Evolutionary conservation across 2,888 invertebrate genomes (phyloP).

Genomic region (Ophion costatus): DNA sequence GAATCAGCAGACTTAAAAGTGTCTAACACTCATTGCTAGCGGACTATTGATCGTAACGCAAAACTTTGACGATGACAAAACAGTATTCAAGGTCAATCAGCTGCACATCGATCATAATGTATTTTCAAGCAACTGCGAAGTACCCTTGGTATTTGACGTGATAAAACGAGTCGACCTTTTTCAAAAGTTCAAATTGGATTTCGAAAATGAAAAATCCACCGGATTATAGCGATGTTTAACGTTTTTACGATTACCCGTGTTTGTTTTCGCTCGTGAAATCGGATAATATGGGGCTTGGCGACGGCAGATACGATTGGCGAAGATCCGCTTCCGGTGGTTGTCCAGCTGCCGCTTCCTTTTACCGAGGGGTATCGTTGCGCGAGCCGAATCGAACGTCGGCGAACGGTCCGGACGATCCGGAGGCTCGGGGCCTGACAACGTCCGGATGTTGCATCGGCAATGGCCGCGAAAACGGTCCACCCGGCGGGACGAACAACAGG

Average conservation of each 20-base stretch:
- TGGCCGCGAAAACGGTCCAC: slow-evolving; percentile 62
- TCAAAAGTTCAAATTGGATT: no score
- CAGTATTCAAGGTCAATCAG: no score
- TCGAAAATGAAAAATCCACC: not conserved
- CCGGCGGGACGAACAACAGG: slow-evolving; percentile 49
- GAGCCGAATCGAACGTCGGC: slow-evolving; percentile 68
- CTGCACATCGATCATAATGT: no score
- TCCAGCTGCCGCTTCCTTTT: slow-evolving; percentile 74
- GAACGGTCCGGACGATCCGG: slow-evolving; percentile 60
- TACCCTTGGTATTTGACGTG: not conserved
- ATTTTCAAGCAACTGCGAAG: no score
- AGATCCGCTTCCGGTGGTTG: slow-evolving; percentile 70
- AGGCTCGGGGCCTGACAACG: slow-evolving; percentile 64
- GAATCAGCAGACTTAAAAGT: no score
- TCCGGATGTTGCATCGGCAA: slow-evolving; percentile 67
- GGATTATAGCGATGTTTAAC: not conserved
- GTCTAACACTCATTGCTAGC: no score
- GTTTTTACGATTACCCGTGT: not conserved
- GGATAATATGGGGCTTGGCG: not conserved
- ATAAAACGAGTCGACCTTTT: no score
- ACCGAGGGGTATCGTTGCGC: slow-evolving; percentile 74
- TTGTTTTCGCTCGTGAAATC: not conserved
- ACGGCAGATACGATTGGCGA: slow-evolving; percentile 75
- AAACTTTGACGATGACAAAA: no score
- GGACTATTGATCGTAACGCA: no score